phyloP scores from a whole-genome alignment of 1,140 invertebrate species.

The Orussus abietinus region DNA sequence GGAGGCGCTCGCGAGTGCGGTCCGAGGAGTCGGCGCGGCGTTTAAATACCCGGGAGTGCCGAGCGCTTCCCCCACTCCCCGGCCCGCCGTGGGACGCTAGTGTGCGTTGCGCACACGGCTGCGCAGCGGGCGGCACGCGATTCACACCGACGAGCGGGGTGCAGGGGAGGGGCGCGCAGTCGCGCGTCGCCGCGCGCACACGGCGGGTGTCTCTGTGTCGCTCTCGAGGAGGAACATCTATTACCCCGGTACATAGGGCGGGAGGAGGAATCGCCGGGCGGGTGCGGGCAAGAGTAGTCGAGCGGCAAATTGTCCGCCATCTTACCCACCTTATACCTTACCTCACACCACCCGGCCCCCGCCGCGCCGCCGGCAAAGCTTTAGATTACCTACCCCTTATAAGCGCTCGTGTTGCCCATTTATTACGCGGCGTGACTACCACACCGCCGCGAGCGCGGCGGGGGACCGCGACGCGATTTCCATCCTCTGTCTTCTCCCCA shows the following conservation, averaged over 20 bases:
- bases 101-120: neutral
- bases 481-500: too few species aligned
- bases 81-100: neutral
- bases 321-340: constrained; percentile 54
- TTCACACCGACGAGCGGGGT: constrained; percentile 22
- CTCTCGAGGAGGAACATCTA: constrained; percentile 49
- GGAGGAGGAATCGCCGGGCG: constrained; percentile 38
- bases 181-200: constrained; percentile 17
- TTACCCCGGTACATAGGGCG: constrained; percentile 46
- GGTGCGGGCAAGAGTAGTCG: constrained; percentile 52
- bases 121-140: constrained; percentile 5
- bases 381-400: constrained; percentile 53
- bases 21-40: constrained; percentile 25
- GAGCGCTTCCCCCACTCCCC: neutral
- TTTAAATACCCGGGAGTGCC: constrained; percentile 26
- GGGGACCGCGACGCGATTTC: too few species aligned
- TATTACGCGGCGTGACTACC: constrained; percentile 49
- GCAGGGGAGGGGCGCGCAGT: constrained; percentile 23
- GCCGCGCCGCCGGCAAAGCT: constrained; percentile 43
- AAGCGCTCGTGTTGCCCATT: constrained; percentile 53
- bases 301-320: constrained; percentile 56
- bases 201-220: constrained; percentile 31
- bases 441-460: constrained; percentile 38
- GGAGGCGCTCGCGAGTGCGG: constrained; percentile 25
- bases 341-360: constrained; percentile 20